Conservation (phyloP, 2,888 invertebrate species). For the Epiblema foenella region DNA sequence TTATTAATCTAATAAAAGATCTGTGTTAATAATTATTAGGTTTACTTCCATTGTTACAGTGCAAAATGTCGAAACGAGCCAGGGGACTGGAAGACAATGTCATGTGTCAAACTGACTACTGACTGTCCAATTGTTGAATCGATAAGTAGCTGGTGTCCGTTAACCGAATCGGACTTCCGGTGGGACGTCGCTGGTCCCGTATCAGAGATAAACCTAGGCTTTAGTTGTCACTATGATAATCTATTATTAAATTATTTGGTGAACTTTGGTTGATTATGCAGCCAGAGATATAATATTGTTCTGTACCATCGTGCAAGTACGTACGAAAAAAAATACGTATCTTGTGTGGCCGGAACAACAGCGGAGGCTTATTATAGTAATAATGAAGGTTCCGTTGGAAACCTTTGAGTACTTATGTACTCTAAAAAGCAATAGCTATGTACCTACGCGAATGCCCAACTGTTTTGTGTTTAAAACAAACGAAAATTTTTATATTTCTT, state of each 20-base stretch:
- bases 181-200: conserved; percentile 55
- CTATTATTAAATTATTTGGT: conserved; percentile 28
- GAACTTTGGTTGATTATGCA: background rate
- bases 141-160: conserved; percentile 64
- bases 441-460: no score
- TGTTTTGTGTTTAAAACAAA: no score
- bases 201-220: conserved; percentile 39
- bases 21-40: background rate
- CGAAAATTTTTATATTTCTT: no score
- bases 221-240: conserved; percentile 26
- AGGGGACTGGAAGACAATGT: conserved; percentile 54
- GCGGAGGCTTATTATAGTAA: no score
- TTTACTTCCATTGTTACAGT: conserved; percentile 16
- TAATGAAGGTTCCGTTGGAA: no score
- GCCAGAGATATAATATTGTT: no score
- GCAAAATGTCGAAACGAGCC: conserved; percentile 3
- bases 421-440: no score
- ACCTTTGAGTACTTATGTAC: no score
- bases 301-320: no score
- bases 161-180: conserved; percentile 57
- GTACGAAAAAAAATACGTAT: no score
- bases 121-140: conserved; percentile 67
- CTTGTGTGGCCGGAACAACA: no score
- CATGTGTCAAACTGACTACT: conserved; percentile 68
- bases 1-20: background rate